Evolutionary conservation across 1,140 invertebrate species (phyloP).

Genomic region (Tetramorium simillimum): DNA sequence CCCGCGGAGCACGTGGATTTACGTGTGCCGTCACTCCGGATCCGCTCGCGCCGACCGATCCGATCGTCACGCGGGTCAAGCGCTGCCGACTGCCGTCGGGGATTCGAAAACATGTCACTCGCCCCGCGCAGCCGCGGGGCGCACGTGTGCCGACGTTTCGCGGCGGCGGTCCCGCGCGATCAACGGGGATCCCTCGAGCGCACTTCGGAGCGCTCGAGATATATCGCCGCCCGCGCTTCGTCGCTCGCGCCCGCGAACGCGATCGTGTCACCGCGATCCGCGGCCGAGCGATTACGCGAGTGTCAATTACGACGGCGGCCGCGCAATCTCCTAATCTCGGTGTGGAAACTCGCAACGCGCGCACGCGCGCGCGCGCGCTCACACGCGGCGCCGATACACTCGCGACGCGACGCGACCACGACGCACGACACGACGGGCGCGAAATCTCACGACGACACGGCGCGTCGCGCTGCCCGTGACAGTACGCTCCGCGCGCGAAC

Average conservation of each 20-base stretch:
- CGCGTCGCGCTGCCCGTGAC: conserved; percentile 73
- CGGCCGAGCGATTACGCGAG: no score
- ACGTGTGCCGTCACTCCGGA: conserved; percentile 28
- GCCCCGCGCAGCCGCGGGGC: neutral
- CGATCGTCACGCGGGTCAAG: conserved; percentile 1
- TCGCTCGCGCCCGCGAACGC: no score
- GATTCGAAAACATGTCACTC: conserved; percentile 15
- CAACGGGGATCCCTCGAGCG: neutral
- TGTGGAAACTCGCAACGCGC: no score
- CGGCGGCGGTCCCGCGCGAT: neutral
- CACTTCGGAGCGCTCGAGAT: neutral
- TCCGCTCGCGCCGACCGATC: neutral
- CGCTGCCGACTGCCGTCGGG: neutral
- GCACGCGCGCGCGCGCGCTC: neutral
- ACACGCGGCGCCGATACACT: no score
- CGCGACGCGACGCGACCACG: neutral
- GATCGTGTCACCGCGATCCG: no score
- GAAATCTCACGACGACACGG: conserved; percentile 59
- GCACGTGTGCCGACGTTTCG: conserved; percentile 10
- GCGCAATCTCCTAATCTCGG: no score
- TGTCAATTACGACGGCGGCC: no score
- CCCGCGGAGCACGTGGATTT: conserved; percentile 44
- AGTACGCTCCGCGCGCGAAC: conserved; percentile 73
- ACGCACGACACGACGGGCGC: conserved; percentile 24
- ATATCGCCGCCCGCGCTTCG: neutral